These are phyloP conservation scores for Chaetura pelagica DNA, from an alignment of 2,113 vertebrate genomes.

Conservation along the genomic window DNA sequence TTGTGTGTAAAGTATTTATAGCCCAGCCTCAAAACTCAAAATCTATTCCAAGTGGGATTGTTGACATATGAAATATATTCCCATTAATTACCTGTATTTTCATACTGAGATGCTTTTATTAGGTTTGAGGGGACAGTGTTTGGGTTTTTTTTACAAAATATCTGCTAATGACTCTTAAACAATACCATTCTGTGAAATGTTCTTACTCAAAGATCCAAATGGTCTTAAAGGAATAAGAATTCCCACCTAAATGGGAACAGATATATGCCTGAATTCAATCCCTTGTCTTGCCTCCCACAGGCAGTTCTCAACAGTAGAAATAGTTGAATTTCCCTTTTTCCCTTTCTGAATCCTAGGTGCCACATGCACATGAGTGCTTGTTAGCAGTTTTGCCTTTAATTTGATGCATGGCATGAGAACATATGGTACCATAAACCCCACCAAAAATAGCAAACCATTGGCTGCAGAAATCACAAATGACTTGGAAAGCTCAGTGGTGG, in stretches of 20 bases:
- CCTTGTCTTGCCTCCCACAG: background rate
- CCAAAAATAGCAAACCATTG: background rate
- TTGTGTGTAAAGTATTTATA: conserved; percentile 38
- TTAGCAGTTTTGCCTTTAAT: background rate
- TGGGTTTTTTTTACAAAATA: background rate
- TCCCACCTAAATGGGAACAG: background rate
- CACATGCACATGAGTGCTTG: background rate
- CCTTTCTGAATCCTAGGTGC: background rate
- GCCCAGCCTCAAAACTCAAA: background rate
- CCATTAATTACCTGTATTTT: background rate
- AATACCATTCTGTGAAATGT: background rate
- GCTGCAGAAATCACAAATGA: background rate
- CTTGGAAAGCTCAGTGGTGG: background rate
- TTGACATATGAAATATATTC: conserved; percentile 11
- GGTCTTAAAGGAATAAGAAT: background rate
- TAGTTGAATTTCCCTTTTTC: background rate
- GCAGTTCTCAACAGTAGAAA: background rate
- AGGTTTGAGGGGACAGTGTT: background rate
- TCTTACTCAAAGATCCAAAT: background rate
- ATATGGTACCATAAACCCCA: background rate
- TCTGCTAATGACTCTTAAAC: background rate
- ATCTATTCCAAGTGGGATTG: conserved; percentile 13
- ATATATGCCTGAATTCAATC: conserved; percentile 14
- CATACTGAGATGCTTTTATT: background rate
- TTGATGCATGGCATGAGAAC: background rate